Percentiles rank a stretch among this genome's conserved stretches.
Evolutionary conservation across 64 coral and sea anemone genomes (phyloP).

Genomic region (Hydrozoanthus tunicans): DNA sequence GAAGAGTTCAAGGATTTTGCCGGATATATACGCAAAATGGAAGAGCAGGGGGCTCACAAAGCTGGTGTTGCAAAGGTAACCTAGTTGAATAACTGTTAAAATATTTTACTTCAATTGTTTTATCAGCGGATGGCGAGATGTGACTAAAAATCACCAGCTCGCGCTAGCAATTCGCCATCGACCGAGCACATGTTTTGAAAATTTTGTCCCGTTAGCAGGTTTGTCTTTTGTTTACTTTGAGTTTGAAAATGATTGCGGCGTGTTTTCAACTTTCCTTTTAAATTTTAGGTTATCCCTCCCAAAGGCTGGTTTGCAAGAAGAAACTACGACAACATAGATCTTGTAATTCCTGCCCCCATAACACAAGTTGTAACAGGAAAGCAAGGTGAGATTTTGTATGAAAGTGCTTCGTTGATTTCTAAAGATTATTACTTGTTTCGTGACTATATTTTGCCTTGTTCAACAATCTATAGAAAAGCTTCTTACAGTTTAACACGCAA

Average conservation of each 20-base stretch:
- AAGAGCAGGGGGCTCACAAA: slow-evolving; percentile 85
- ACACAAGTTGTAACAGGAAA: slow-evolving; percentile 93
- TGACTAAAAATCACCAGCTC: neutral
- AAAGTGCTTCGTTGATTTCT: neutral
- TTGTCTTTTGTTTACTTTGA: slow-evolving; percentile 22
- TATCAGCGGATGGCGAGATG: neutral
- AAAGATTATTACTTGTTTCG: neutral
- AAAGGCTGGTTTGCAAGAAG: slow-evolving; percentile 90
- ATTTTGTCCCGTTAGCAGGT: neutral
- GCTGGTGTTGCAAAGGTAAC: slow-evolving; percentile 93
- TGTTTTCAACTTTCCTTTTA: neutral
- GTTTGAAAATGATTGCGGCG: neutral
- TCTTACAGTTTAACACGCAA: neutral
- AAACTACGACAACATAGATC: slow-evolving; percentile 75
- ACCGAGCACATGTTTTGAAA: slow-evolving; percentile 37
- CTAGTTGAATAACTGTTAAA: neutral
- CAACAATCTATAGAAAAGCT: neutral
- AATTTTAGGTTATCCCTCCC: slow-evolving; percentile 88
- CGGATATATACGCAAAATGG: slow-evolving; percentile 94
- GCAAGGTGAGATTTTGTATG: slow-evolving; percentile 63
- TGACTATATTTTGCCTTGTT: slow-evolving; percentile 3
- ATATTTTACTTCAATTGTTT: neutral
- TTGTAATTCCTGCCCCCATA: slow-evolving; percentile 89
- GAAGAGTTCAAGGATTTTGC: slow-evolving; percentile 92
- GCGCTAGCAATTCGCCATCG: neutral